phyloP scores from a whole-genome alignment of 1,140 invertebrate species.

The Nasonia vitripennis region DNA sequence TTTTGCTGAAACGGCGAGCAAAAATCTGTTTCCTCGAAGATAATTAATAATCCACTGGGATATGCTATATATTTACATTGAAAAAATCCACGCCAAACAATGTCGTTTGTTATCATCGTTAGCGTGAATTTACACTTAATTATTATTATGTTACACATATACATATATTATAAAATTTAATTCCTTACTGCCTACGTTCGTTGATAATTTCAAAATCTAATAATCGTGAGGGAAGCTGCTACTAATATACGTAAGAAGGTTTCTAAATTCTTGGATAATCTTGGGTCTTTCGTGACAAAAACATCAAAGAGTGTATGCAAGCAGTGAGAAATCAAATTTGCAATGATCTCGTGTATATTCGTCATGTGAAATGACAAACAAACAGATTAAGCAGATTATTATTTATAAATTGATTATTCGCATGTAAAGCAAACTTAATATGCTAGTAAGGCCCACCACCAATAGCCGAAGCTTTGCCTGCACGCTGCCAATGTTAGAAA shows the following conservation, averaged over 20 bases:
- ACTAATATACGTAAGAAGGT: too few species aligned
- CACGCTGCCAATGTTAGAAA: constrained; percentile 33
- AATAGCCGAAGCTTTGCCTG: constrained; percentile 42
- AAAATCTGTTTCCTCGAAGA: not conserved
- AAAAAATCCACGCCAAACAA: constrained; percentile 24
- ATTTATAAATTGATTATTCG: constrained; percentile 17
- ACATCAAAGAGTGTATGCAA: not conserved
- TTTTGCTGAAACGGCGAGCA: too few species aligned
- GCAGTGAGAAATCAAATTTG: constrained; percentile 44
- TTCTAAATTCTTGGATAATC: not conserved
- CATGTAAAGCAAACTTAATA: constrained; percentile 21
- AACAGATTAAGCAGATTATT: constrained; percentile 32
- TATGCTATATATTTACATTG: not conserved
- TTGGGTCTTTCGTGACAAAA: not conserved
- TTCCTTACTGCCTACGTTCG: constrained; percentile 21
- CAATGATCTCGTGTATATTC: constrained; percentile 31
- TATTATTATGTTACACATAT: not conserved
- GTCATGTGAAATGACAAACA: constrained; percentile 18
- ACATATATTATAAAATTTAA: not conserved
- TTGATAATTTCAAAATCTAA: not conserved
- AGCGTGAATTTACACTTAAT: constrained; percentile 14
- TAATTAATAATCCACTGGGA: not conserved
- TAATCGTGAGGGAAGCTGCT: too few species aligned
- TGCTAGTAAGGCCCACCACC: constrained; percentile 47
- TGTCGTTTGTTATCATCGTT: constrained; percentile 1